Evolutionary conservation across 2,797 vertebrate species (phyloP).

Genomic region (Remorina albescens): DNA sequence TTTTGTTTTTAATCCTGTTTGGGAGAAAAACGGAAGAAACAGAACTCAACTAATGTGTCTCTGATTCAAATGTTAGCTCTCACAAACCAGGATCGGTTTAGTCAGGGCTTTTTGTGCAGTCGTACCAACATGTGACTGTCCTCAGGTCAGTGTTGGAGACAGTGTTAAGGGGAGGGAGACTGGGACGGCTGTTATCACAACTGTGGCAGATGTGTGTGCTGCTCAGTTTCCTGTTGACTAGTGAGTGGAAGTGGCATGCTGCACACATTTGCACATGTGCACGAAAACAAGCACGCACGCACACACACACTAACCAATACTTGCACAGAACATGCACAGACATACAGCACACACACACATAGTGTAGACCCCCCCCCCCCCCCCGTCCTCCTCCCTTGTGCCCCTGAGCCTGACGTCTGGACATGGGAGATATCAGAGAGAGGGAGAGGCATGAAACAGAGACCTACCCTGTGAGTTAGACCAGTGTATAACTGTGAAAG

Average conservation of each 20-base stretch:
- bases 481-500: conserved; percentile 66
- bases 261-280: conserved; percentile 60
- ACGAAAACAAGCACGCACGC: conserved; percentile 6
- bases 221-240: conserved; percentile 80
- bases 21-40: background rate
- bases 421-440: conserved; percentile 78
- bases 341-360: conserved; percentile 29
- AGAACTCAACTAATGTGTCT: conserved; percentile 16
- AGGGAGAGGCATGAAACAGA: conserved; percentile 71
- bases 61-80: background rate
- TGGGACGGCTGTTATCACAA: conserved; percentile 78
- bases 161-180: conserved; percentile 53
- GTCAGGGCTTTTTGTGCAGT: conserved; percentile 17
- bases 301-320: conserved; percentile 10
- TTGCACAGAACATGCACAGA: conserved; percentile 6
- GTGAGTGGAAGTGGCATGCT: conserved; percentile 71
- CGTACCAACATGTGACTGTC: conserved; percentile 29
- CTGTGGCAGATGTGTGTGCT: conserved; percentile 72
- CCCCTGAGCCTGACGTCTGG: conserved; percentile 80
- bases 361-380: conserved; percentile 41
- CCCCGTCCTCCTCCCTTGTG: conserved; percentile 49
- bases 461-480: conserved; percentile 54
- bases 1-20: conserved; percentile 51
- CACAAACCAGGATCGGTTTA: conserved; percentile 37
- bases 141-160: conserved; percentile 54